phyloP scores from a whole-genome alignment of 2,888 invertebrate genomes.

The Thymelicus lineola region DNA sequence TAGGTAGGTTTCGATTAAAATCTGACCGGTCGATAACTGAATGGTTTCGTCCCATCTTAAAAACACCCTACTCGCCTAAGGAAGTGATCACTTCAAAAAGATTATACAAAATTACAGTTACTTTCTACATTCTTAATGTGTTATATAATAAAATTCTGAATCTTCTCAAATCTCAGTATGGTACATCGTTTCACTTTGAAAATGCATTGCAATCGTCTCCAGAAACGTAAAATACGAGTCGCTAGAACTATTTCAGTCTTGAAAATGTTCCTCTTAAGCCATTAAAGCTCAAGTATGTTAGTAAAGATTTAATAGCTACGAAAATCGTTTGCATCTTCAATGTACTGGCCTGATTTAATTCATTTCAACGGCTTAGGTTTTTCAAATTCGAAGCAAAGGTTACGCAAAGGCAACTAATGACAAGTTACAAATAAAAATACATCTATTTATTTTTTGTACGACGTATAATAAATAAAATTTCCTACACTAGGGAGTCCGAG shows the following conservation, averaged over 20 bases:
- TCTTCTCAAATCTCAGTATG: neutral
- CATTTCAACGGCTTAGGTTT: no score
- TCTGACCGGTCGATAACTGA: no score
- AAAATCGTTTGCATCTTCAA: neutral
- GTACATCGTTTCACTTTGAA: neutral
- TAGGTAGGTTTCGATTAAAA: no score
- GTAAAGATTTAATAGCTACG: neutral
- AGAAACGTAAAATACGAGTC: neutral
- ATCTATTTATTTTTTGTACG: no score
- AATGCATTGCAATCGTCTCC: constrained; percentile 4
- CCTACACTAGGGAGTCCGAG: neutral
- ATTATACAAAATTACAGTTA: no score
- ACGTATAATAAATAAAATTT: neutral
- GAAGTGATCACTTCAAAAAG: no score
- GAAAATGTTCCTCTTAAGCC: neutral
- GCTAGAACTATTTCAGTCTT: constrained; percentile 1
- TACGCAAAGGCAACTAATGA: no score
- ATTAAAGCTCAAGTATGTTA: neutral
- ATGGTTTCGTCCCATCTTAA: no score
- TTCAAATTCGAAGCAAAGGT: no score
- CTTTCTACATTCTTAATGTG: neutral
- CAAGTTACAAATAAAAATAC: no score
- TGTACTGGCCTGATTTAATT: neutral
- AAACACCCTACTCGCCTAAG: no score
- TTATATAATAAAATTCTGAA: neutral